phyloP scores from a whole-genome alignment of 1,140 invertebrate genomes.

The Drosophila triauraria region DNA sequence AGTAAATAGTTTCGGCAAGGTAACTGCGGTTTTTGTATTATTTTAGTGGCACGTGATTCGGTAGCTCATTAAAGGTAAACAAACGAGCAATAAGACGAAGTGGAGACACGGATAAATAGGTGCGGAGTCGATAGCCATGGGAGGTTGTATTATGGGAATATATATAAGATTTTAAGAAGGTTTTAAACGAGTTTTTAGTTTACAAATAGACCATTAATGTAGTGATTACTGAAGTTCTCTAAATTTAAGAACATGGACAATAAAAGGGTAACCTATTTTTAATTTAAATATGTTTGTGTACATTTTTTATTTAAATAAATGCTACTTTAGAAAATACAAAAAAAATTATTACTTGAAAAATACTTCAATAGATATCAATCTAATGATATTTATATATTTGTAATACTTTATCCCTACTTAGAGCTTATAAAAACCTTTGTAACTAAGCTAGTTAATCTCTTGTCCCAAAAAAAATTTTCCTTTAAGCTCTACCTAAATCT shows the following conservation, averaged over 20 bases:
- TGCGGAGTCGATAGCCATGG: background rate
- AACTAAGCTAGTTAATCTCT: background rate
- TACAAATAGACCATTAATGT: too few relatives aligned
- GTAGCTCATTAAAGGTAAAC: conserved; percentile 41
- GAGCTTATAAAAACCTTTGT: background rate
- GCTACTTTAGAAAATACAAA: too few relatives aligned
- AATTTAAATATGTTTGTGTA: too few relatives aligned
- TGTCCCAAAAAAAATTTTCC: background rate
- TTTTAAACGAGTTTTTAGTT: too few relatives aligned
- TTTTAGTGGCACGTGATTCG: conserved; percentile 47
- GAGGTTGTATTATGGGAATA: background rate
- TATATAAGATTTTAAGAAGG: background rate
- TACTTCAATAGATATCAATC: too few relatives aligned
- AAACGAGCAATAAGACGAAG: conserved; percentile 5
- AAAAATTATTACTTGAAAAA: too few relatives aligned
- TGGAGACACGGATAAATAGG: background rate
- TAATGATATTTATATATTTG: too few relatives aligned
- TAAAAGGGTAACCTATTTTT: too few relatives aligned
- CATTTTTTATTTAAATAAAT: too few relatives aligned
- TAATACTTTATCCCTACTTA: background rate
- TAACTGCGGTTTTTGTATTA: conserved; percentile 40
- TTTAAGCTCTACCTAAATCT: background rate
- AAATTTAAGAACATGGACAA: too few relatives aligned
- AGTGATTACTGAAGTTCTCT: background rate
- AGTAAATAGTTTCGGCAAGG: conserved; percentile 46